These are phyloP conservation scores for Okamejei kenojei DNA, from an alignment of 2,797 vertebrate species.

Conservation along the genomic window DNA sequence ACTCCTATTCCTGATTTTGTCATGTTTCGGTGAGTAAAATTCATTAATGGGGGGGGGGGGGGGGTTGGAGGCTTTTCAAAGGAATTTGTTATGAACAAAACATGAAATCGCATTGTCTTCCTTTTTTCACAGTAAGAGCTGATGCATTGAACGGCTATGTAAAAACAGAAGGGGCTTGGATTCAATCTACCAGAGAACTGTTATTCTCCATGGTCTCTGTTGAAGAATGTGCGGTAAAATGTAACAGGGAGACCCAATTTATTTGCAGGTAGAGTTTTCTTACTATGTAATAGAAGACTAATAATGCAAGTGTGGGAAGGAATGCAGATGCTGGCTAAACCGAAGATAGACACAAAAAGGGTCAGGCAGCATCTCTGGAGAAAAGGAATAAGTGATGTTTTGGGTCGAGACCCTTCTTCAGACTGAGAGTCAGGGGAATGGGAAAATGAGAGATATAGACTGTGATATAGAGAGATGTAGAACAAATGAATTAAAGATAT, in stretches of 20 bases:
- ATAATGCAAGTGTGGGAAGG: not conserved
- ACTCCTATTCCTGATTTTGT: slow-evolving; percentile 18
- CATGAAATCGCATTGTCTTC: not conserved
- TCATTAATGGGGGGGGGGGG: not conserved
- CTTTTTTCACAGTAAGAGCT: slow-evolving; percentile 49
- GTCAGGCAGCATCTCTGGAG: no score
- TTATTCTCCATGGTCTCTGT: slow-evolving; percentile 42
- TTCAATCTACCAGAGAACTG: slow-evolving; percentile 45
- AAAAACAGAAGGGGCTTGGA: slow-evolving; percentile 60
- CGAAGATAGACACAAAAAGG: no score
- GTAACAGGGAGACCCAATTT: slow-evolving; percentile 56
- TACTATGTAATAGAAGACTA: not conserved
- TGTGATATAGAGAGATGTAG: no score
- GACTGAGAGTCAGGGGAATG: no score
- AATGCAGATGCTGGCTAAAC: no score
- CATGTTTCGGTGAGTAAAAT: slow-evolving; percentile 17
- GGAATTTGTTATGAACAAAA: not conserved
- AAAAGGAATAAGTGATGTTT: no score
- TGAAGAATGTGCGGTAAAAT: slow-evolving; percentile 51
- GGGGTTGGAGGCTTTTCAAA: not conserved
- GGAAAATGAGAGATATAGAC: no score
- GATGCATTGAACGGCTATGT: slow-evolving; percentile 52
- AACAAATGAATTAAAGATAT: no score
- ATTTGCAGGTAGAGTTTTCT: slow-evolving; percentile 57
- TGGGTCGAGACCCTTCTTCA: no score